Conservation (phyloP, 2,797 vertebrate genomes). For the Melanogrammus aeglefinus region DNA sequence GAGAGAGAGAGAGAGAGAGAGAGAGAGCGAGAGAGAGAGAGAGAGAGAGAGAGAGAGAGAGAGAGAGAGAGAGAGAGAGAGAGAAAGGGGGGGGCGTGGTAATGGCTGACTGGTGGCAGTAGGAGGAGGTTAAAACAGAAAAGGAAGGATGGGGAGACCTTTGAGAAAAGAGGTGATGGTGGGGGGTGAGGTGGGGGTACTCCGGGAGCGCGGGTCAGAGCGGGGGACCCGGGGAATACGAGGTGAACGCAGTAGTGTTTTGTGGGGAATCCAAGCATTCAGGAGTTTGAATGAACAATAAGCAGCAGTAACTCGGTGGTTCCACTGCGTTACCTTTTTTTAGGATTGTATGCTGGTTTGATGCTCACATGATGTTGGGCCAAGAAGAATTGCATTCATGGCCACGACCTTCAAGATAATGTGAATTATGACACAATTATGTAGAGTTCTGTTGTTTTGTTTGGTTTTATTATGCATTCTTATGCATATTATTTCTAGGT, state of each 20-base stretch:
- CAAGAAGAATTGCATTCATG: too few relatives aligned
- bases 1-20: background rate
- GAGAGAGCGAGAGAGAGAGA: background rate
- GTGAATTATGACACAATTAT: too few relatives aligned
- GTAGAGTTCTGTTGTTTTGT: too few relatives aligned
- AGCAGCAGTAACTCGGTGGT: too few relatives aligned
- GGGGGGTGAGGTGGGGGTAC: background rate
- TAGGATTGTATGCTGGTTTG: too few relatives aligned
- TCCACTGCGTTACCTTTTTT: too few relatives aligned
- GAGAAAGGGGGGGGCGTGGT: conserved; percentile 29
- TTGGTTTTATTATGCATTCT: too few relatives aligned
- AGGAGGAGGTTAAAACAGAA: too few relatives aligned
- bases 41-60: background rate
- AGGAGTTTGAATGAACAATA: too few relatives aligned
- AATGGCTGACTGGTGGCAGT: conserved; percentile 15
- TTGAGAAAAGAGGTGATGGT: background rate
- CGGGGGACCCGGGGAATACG: background rate
- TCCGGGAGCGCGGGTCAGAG: background rate
- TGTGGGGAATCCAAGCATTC: background rate
- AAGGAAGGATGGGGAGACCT: background rate
- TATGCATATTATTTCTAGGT: too few relatives aligned
- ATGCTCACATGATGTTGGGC: too few relatives aligned
- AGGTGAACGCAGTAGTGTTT: background rate
- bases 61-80: too few relatives aligned
- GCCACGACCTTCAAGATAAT: background rate